Evolutionary conservation across 2,888 invertebrate genomes (phyloP).

Genomic region (Hirtodrosophila confusa): DNA sequence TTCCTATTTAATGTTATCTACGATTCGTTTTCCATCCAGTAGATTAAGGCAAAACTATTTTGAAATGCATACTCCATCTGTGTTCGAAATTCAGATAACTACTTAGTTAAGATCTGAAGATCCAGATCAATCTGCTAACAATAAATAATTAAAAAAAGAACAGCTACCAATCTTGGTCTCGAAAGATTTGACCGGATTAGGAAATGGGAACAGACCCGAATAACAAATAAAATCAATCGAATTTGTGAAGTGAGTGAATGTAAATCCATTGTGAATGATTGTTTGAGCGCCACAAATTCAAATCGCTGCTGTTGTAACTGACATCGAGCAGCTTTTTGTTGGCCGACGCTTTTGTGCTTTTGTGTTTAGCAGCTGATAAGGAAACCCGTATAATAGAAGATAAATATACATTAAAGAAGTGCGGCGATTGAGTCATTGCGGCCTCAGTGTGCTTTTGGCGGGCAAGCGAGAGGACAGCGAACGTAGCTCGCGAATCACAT

Average conservation of each 20-base stretch:
- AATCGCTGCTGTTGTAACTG: neutral
- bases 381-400: slow-evolving; percentile 10
- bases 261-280: neutral
- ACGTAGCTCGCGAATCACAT: slow-evolving; percentile 24
- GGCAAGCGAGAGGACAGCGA: slow-evolving; percentile 33
- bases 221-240: neutral
- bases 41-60: too few species aligned
- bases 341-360: slow-evolving; percentile 16
- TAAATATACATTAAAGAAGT: slow-evolving; percentile 23
- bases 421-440: slow-evolving; percentile 9
- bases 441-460: slow-evolving; percentile 44
- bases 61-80: too few species aligned
- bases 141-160: too few species aligned
- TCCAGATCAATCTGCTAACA: too few species aligned
- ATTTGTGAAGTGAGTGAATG: too few species aligned
- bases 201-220: neutral
- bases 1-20: too few species aligned
- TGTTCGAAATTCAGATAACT: too few species aligned
- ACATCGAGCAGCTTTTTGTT: slow-evolving; percentile 6
- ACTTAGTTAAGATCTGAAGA: too few species aligned
- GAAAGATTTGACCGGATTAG: too few species aligned
- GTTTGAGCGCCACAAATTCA: neutral
- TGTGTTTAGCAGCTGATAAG: slow-evolving; percentile 24
- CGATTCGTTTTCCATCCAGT: too few species aligned
- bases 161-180: too few species aligned